These are phyloP conservation scores for Hypercompe scribonia DNA, from an alignment of 2,888 invertebrate species.

Conservation along the genomic window DNA sequence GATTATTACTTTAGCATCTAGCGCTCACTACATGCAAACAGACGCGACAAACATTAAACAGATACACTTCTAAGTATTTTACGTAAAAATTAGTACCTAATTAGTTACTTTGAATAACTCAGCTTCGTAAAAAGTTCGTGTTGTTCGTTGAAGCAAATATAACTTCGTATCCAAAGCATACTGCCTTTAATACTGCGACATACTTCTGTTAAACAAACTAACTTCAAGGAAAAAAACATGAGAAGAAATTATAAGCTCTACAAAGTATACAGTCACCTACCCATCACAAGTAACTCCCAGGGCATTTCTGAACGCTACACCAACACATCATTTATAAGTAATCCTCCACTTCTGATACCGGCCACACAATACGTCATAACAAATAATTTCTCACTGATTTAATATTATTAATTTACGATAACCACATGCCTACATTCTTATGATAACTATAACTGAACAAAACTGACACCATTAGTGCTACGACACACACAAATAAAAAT, in stretches of 20 bases:
- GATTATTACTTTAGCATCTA: background rate
- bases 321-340: background rate
- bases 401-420: background rate
- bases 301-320: background rate
- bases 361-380: background rate
- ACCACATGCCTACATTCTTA: constrained; percentile 1
- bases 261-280: background rate
- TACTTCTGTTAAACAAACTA: background rate
- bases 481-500: no score
- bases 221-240: background rate
- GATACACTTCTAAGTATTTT: background rate
- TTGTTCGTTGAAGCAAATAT: background rate
- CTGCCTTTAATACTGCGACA: background rate
- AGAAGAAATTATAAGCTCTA: background rate
- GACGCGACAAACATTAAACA: background rate
- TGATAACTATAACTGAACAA: background rate
- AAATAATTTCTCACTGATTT: background rate
- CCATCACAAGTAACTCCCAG: background rate
- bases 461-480: constrained; percentile 5
- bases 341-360: background rate
- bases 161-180: background rate
- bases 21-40: background rate
- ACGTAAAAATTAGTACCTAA: background rate
- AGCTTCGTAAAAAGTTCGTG: background rate
- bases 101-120: background rate